These are phyloP conservation scores for Apodemus sylvaticus DNA, from an alignment of 2,113 vertebrate species.

Conservation along the genomic window DNA sequence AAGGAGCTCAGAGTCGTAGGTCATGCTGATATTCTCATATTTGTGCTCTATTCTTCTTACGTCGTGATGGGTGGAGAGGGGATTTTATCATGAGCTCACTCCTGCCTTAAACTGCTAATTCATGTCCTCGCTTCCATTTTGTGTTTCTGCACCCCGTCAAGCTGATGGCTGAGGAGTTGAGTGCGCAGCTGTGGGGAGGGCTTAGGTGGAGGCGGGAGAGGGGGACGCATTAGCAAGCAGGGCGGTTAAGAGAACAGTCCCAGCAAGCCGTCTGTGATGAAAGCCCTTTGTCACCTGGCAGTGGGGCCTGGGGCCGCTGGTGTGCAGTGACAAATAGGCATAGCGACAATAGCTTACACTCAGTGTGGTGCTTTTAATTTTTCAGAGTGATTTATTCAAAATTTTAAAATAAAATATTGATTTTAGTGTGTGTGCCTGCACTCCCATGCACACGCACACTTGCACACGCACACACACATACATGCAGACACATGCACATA, in stretches of 20 bases:
- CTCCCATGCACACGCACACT: neutral
- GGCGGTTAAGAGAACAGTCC: conserved; percentile 38
- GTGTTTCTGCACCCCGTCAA: conserved; percentile 71
- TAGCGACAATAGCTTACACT: neutral
- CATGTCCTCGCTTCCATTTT: conserved; percentile 74
- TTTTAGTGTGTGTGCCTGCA: neutral
- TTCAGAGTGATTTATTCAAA: conserved; percentile 49
- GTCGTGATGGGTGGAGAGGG: conserved; percentile 72
- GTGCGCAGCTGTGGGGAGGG: conserved; percentile 56
- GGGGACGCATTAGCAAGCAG: neutral
- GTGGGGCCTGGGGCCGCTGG: conserved; percentile 3
- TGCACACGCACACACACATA: too few species aligned
- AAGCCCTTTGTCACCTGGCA: neutral
- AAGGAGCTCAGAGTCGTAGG: conserved; percentile 23
- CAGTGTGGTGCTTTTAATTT: conserved; percentile 46
- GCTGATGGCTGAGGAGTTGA: conserved; percentile 77
- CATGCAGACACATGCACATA: too few species aligned
- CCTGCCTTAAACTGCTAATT: conserved; percentile 75
- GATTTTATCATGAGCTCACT: conserved; percentile 64
- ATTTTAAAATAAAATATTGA: neutral
- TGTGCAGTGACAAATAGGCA: neutral
- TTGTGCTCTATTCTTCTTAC: conserved; percentile 68
- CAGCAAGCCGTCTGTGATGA: conserved; percentile 44
- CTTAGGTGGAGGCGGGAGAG: neutral
- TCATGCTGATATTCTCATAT: conserved; percentile 39